Percentiles rank a stretch among this genome's conserved stretches.
These are phyloP conservation scores for Dryobates pubescens DNA, from an alignment of 2,797 vertebrate species.

Conservation along the genomic window DNA sequence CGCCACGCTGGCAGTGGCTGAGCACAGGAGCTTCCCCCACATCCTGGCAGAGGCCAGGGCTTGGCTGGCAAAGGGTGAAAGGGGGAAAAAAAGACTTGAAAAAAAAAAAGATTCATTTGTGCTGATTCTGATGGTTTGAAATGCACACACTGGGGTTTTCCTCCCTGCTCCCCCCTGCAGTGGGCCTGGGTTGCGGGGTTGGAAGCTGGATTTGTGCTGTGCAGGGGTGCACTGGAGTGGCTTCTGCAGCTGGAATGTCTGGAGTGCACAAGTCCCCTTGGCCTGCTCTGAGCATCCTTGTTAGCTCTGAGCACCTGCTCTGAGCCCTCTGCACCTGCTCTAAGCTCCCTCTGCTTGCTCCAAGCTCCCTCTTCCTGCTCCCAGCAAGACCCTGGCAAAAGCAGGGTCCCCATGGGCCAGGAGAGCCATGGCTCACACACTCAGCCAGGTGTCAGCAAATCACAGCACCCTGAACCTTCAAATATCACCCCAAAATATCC, in stretches of 20 bases:
- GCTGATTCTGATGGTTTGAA: background rate
- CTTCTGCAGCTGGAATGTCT: background rate
- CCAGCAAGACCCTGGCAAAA: accelerated
- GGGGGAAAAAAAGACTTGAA: accelerated
- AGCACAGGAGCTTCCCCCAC: background rate
- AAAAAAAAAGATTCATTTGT: background rate
- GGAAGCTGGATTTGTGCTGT: accelerated
- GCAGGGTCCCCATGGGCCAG: background rate
- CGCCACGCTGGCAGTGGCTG: background rate
- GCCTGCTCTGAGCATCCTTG: background rate
- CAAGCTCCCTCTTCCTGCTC: background rate
- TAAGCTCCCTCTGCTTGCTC: background rate
- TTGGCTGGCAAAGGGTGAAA: background rate
- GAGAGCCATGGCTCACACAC: background rate
- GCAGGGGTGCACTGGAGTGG: background rate
- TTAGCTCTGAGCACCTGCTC: background rate
- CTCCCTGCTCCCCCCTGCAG: too few relatives aligned
- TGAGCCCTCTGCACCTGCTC: background rate
- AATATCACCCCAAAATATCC: accelerated
- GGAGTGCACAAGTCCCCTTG: accelerated
- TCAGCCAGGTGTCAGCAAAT: too few relatives aligned
- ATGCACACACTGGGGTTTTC: accelerated
- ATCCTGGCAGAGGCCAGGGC: accelerated
- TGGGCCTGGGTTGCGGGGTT: background rate
- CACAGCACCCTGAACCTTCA: background rate